Evolutionary conservation across 2,113 vertebrate genomes (phyloP).

Genomic region (Opisthocomus hoazin): DNA sequence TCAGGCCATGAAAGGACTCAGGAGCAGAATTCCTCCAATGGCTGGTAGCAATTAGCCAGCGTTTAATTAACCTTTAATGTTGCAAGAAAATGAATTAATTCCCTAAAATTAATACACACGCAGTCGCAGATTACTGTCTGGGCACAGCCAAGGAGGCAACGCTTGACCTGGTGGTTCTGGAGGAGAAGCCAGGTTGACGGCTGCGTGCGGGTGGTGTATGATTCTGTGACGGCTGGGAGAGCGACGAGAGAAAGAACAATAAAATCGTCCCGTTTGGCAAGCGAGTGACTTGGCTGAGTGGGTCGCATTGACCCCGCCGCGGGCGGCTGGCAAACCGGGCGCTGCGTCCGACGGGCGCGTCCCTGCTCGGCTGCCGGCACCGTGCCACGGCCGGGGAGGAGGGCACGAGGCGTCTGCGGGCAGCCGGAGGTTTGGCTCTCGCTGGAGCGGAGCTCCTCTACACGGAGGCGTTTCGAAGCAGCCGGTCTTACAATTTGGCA

Average conservation of each 20-base stretch:
- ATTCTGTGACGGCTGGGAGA: not conserved
- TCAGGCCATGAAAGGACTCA: constrained; percentile 26
- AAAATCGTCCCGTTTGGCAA: constrained; percentile 46
- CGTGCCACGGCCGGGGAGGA: not conserved
- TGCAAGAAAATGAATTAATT: not conserved
- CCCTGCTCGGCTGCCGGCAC: accelerated
- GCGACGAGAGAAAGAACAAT: constrained; percentile 30
- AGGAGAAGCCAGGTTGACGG: not conserved
- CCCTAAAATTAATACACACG: not conserved
- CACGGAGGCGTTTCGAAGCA: not conserved
- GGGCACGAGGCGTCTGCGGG: not conserved
- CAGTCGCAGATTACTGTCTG: not conserved
- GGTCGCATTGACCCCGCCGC: not conserved
- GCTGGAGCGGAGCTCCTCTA: accelerated
- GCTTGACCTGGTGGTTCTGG: not conserved
- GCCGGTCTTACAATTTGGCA: not conserved
- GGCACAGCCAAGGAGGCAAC: not conserved
- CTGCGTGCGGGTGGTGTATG: not conserved
- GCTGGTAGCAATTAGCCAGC: constrained; percentile 39
- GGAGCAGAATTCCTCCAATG: constrained; percentile 39
- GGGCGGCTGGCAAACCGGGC: accelerated
- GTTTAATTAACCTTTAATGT: not conserved
- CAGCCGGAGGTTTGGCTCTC: not conserved
- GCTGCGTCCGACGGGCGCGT: accelerated
- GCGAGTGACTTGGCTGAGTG: not conserved